phyloP scores from a whole-genome alignment of 2,888 invertebrate species.

The Eupithecia subfuscata region DNA sequence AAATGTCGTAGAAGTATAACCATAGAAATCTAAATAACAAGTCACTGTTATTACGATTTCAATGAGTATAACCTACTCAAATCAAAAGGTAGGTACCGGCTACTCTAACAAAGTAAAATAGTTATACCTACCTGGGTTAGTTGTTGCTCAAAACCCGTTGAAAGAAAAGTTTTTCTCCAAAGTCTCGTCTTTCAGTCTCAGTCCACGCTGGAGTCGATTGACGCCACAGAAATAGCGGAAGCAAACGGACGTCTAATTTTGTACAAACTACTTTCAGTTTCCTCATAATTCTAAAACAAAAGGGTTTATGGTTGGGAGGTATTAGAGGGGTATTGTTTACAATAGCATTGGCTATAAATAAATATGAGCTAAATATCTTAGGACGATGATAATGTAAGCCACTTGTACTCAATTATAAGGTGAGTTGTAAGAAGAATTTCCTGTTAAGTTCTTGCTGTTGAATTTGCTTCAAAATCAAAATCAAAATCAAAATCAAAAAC shows the following conservation, averaged over 20 bases:
- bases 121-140: not conserved
- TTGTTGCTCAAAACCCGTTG: constrained; percentile 36
- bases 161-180: constrained; percentile 35
- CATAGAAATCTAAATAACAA: no score
- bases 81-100: not conserved
- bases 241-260: constrained; percentile 68
- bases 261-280: constrained; percentile 56
- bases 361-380: constrained; percentile 2
- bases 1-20: not conserved
- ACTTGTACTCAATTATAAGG: not conserved
- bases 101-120: not conserved
- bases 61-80: no score
- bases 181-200: constrained; percentile 50
- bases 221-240: constrained; percentile 72
- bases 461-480: no score
- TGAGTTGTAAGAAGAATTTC: not conserved
- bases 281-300: constrained; percentile 39
- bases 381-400: not conserved
- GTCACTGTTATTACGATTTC: no score
- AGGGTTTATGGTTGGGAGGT: not conserved
- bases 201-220: constrained; percentile 66
- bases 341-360: constrained; percentile 7
- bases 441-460: constrained; percentile 12
- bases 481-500: no score
- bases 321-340: constrained; percentile 20